Conservation (phyloP, 2,888 invertebrate genomes). For the Stenichneumon culpator region DNA sequence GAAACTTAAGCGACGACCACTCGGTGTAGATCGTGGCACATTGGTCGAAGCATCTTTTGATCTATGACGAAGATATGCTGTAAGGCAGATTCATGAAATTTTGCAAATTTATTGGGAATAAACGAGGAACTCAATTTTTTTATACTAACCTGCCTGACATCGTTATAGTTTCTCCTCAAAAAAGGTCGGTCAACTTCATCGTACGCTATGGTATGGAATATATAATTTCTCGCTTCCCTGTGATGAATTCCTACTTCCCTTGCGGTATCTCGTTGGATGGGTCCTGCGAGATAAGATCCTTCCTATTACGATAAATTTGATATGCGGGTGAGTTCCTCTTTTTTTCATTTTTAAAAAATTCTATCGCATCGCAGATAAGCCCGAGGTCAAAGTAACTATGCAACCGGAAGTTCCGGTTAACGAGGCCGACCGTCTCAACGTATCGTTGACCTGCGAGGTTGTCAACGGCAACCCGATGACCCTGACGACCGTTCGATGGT, state of each 20-base stretch:
- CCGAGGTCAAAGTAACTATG: constrained; percentile 92
- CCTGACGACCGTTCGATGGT: constrained; percentile 94
- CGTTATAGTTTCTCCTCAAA: neutral
- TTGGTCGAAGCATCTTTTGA: too few relatives aligned
- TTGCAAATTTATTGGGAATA: too few relatives aligned
- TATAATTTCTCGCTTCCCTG: neutral
- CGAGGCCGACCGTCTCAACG: constrained; percentile 92
- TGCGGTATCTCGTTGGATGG: neutral
- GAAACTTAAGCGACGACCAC: too few relatives aligned
- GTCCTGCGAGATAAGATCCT: neutral
- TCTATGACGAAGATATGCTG: too few relatives aligned
- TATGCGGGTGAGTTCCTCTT: neutral
- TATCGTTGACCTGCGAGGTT: constrained; percentile 93
- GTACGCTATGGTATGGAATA: neutral
- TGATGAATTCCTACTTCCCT: neutral
- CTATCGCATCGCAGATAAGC: constrained; percentile 88
- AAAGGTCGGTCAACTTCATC: neutral
- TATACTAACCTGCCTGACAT: too few relatives aligned
- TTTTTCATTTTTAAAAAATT: neutral
- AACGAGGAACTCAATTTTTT: too few relatives aligned
- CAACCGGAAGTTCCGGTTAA: constrained; percentile 91
- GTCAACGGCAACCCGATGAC: constrained; percentile 92
- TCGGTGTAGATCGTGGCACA: too few relatives aligned
- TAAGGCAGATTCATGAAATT: too few relatives aligned
- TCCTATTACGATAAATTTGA: neutral